phyloP scores from a whole-genome alignment of 2,113 vertebrate genomes.

The Coregonus clupeaformis region DNA sequence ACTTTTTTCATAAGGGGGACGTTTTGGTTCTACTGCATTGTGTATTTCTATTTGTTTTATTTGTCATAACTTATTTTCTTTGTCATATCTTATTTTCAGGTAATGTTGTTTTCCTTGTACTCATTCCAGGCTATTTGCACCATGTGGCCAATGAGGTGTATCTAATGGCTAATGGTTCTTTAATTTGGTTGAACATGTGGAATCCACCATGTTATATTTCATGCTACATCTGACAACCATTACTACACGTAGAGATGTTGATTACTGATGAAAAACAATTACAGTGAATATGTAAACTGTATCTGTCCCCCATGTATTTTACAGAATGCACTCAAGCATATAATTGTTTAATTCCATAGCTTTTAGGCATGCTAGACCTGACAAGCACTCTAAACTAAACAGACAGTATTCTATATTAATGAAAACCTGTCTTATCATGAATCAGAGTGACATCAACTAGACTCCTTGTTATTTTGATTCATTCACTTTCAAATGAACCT shows the following conservation, averaged over 20 bases:
- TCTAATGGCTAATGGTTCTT: conserved; percentile 1
- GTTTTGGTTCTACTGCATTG: no score
- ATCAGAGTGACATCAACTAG: background rate
- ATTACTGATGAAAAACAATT: conserved; percentile 13
- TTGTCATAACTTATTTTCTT: background rate
- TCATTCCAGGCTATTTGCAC: background rate
- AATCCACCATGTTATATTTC: background rate
- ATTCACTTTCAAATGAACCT: background rate
- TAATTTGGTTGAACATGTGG: background rate
- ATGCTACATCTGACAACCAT: conserved; percentile 6
- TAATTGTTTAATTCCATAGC: background rate
- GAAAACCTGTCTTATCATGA: background rate
- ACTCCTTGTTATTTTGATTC: background rate
- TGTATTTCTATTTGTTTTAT: background rate
- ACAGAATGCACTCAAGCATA: conserved; percentile 16
- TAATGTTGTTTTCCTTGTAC: background rate
- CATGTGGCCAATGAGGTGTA: background rate
- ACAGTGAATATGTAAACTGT: conserved; percentile 7
- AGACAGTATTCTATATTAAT: background rate
- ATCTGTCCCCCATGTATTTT: background rate
- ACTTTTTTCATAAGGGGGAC: no score
- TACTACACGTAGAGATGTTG: background rate
- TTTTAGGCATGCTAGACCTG: background rate
- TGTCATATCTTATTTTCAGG: background rate
- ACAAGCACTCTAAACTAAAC: background rate